Conservation (phyloP, 2,888 invertebrate genomes). For the Phortica magna region DNA sequence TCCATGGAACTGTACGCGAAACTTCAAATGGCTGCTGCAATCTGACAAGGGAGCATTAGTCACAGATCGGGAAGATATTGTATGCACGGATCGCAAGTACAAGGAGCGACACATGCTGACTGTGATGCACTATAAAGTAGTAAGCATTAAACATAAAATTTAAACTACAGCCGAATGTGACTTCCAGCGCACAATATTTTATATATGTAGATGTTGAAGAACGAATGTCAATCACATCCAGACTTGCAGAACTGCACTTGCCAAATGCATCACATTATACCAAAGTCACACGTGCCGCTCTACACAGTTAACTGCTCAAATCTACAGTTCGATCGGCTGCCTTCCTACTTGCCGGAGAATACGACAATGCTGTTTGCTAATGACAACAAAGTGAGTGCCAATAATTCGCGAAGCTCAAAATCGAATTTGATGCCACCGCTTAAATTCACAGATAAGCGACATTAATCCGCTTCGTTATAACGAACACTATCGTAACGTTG, state of each 20-base stretch:
- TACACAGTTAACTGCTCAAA: constrained; percentile 77
- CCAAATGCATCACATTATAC: constrained; percentile 74
- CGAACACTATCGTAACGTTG: constrained; percentile 83
- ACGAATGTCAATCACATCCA: constrained; percentile 65
- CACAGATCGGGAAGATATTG: constrained; percentile 71
- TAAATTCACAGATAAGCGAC: constrained; percentile 81
- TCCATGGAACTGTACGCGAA: constrained; percentile 77
- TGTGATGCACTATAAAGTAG: constrained; percentile 76
- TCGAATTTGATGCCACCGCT: not conserved
- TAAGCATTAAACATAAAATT: constrained; percentile 43
- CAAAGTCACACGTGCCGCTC: constrained; percentile 72
- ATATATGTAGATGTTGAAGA: constrained; percentile 65
- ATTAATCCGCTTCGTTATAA: constrained; percentile 84
- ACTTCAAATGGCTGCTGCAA: constrained; percentile 75
- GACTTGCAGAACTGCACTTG: constrained; percentile 76
- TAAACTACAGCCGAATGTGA: not conserved
- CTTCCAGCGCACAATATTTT: not conserved
- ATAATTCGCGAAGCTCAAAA: not conserved
- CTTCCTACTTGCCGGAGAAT: constrained; percentile 74
- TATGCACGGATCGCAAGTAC: constrained; percentile 75
- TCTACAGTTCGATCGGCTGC: constrained; percentile 70
- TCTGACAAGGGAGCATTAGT: constrained; percentile 69
- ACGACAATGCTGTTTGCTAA: constrained; percentile 75
- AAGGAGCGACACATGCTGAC: constrained; percentile 72
- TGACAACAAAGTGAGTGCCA: constrained; percentile 72